Conservation (phyloP, 37 sponge, comb jelly and placozoan genomes). For the Axinella damicornis region DNA sequence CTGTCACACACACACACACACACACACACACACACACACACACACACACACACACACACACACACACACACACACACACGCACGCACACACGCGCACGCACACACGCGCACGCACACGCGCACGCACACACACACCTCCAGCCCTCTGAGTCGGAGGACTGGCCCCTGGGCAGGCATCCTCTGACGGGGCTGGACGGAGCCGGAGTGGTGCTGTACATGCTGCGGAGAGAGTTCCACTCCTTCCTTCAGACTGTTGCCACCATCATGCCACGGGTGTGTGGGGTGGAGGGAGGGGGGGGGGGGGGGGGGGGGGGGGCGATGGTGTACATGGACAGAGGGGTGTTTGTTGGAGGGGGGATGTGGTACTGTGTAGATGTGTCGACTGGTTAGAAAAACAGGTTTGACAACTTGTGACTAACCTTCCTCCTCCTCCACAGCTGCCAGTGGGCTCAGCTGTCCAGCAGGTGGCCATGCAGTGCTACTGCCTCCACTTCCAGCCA, state of each 20-base stretch:
- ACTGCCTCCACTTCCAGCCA: conserved; percentile 91
- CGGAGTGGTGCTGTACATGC: conserved; percentile 50
- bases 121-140: neutral
- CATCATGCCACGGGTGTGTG: conserved; percentile 71
- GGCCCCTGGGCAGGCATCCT: conserved; percentile 74
- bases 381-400: too few species aligned
- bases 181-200: conserved; percentile 79
- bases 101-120: too few species aligned
- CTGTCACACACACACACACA: too few species aligned
- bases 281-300: neutral
- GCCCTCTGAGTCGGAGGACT: conserved; percentile 42
- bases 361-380: too few species aligned
- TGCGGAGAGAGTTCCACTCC: conserved; percentile 81
- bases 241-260: conserved; percentile 77
- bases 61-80: too few species aligned
- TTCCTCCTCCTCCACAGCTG: conserved; percentile 46
- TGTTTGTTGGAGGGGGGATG: too few species aligned
- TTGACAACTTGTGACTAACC: too few species aligned
- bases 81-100: too few species aligned
- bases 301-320: too few species aligned
- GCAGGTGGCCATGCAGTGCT: conserved; percentile 91
- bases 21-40: too few species aligned
- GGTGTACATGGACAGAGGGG: too few species aligned
- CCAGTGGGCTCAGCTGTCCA: conserved; percentile 85
- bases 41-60: too few species aligned